Evolutionary conservation across 2,797 vertebrate species (phyloP).

Genomic region (Periophthalmus magnuspinnatus): DNA sequence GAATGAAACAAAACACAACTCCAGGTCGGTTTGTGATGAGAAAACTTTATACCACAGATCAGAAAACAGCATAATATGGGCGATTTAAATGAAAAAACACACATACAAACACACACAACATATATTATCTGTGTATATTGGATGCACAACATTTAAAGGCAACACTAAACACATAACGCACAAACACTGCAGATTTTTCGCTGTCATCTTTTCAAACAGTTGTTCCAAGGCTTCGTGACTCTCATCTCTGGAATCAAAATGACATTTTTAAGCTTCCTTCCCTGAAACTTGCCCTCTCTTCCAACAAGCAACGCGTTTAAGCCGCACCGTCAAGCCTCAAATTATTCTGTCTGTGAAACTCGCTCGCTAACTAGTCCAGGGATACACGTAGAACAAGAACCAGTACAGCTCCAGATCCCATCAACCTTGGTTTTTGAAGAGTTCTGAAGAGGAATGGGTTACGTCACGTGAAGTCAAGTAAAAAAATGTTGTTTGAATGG

Average conservation of each 20-base stretch:
- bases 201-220: conserved; percentile 71
- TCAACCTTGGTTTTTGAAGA: conserved; percentile 67
- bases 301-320: conserved; percentile 76
- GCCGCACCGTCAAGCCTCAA: conserved; percentile 72
- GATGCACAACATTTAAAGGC: too few species aligned
- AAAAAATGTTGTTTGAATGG: conserved; percentile 65
- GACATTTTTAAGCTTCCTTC: conserved; percentile 77
- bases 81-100: too few species aligned
- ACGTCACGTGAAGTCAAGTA: too few species aligned
- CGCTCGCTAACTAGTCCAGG: conserved; percentile 74
- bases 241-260: conserved; percentile 70
- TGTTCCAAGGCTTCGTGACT: conserved; percentile 53
- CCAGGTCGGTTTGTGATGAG: too few species aligned
- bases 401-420: conserved; percentile 67
- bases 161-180: conserved; percentile 20
- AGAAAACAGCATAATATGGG: too few species aligned
- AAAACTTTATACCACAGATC: too few species aligned
- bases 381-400: conserved; percentile 59
- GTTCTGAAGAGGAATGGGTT: conserved; percentile 54
- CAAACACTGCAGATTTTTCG: conserved; percentile 62
- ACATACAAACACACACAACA: too few species aligned
- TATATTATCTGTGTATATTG: not conserved
- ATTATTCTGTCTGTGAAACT: conserved; percentile 78
- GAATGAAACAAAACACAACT: too few species aligned
- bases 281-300: conserved; percentile 58